Conservation (phyloP, 2,113 vertebrate species). For the Phylloscopus whistleri region DNA sequence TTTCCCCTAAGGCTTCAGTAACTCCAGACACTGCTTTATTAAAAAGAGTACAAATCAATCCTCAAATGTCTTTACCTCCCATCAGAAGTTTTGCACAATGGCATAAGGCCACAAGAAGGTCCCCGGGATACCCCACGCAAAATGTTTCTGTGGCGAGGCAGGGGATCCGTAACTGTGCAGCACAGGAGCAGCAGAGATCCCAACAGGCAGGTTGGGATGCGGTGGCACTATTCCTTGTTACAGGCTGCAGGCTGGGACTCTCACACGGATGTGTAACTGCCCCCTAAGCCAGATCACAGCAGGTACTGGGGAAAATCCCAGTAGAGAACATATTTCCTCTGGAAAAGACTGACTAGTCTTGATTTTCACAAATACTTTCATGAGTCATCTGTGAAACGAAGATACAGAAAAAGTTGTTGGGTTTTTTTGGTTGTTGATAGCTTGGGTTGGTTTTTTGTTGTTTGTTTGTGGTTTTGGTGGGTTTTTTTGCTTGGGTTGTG, state of each 20-base stretch:
- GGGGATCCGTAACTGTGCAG: accelerated
- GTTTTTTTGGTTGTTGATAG: no score
- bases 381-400: not conserved
- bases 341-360: not conserved
- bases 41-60: not conserved
- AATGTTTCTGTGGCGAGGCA: not conserved
- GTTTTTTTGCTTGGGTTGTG: no score
- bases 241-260: not conserved
- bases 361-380: not conserved
- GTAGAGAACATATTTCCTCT: not conserved
- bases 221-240: accelerated
- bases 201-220: not conserved
- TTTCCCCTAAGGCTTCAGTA: not conserved
- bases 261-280: not conserved
- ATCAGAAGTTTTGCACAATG: not conserved
- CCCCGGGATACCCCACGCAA: not conserved
- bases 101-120: not conserved
- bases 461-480: not conserved
- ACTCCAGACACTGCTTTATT: not conserved
- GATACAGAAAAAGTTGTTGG: not conserved
- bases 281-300: not conserved
- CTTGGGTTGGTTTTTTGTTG: not conserved
- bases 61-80: not conserved
- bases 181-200: not conserved
- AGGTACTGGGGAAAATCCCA: not conserved